These are phyloP conservation scores for Acanthiza pusilla DNA, from an alignment of 2,797 vertebrate species.

Conservation along the genomic window DNA sequence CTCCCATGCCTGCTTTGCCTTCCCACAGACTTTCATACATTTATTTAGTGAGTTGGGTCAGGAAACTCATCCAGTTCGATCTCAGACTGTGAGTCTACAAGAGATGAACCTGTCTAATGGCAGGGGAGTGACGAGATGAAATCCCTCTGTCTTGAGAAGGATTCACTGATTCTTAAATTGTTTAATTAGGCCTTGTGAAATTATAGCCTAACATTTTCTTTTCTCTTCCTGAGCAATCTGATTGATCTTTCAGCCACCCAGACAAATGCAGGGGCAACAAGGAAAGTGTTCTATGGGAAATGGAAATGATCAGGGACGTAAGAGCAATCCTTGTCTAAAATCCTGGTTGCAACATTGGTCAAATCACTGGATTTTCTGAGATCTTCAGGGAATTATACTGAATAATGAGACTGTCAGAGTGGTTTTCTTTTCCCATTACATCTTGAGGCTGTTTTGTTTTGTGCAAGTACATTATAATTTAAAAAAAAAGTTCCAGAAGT, in stretches of 20 bases:
- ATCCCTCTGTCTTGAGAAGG: neutral
- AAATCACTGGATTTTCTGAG: neutral
- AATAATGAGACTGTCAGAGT: neutral
- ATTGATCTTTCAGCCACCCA: neutral
- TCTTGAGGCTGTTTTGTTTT: neutral
- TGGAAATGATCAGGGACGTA: neutral
- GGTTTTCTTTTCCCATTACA: neutral
- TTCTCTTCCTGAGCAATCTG: neutral
- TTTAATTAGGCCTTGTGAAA: neutral
- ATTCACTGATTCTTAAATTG: neutral
- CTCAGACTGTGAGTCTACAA: accelerated
- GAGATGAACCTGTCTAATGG: neutral
- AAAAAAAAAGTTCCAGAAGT: neutral
- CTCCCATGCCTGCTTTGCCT: neutral
- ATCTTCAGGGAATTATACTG: neutral
- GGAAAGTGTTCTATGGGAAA: neutral
- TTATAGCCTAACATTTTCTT: neutral
- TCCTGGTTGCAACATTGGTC: neutral
- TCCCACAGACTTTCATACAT: neutral
- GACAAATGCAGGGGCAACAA: neutral
- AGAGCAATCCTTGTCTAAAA: neutral
- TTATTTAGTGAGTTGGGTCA: neutral
- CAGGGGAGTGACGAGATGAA: accelerated
- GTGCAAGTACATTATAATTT: neutral
- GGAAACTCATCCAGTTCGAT: neutral